phyloP scores from a whole-genome alignment of 35 echinoderm and acorn worm species.

The Heliocidaris erythrogramma region DNA sequence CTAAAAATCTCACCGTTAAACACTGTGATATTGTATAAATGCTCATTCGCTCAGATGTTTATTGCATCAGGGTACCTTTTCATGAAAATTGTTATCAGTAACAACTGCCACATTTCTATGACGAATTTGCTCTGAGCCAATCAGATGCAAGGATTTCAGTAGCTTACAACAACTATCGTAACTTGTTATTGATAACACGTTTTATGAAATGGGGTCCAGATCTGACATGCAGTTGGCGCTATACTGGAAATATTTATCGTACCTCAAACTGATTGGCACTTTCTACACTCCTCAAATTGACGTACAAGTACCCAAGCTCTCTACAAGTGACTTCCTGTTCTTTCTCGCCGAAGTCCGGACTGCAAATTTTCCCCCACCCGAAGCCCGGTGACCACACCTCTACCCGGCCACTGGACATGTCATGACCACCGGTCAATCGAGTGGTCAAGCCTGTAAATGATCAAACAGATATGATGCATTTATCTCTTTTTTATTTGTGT shows the following conservation, averaged over 20 bases:
- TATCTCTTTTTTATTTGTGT: background rate
- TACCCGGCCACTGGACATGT: constrained; percentile 17
- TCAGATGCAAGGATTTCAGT: too few relatives aligned
- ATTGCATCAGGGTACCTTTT: too few relatives aligned
- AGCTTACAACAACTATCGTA: too few relatives aligned
- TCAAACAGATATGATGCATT: background rate
- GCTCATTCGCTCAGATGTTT: too few relatives aligned
- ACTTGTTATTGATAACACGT: too few relatives aligned
- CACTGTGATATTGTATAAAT: too few relatives aligned
- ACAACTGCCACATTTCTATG: too few relatives aligned
- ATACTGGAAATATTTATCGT: background rate
- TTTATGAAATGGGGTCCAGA: too few relatives aligned
- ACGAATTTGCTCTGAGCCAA: too few relatives aligned
- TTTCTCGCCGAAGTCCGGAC: constrained; percentile 20
- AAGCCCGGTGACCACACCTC: constrained; percentile 34
- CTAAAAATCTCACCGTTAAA: too few relatives aligned
- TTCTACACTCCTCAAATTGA: background rate
- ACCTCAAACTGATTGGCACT: constrained; percentile 36
- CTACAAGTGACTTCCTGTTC: constrained; percentile 17
- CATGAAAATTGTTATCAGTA: too few relatives aligned
- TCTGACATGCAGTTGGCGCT: too few relatives aligned
- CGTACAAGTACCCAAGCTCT: constrained; percentile 15
- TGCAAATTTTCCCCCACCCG: constrained; percentile 32
- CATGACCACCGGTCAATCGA: background rate
- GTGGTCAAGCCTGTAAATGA: background rate